These are phyloP conservation scores for Myiagra hebetior DNA, from an alignment of 2,113 vertebrate species.

Conservation along the genomic window DNA sequence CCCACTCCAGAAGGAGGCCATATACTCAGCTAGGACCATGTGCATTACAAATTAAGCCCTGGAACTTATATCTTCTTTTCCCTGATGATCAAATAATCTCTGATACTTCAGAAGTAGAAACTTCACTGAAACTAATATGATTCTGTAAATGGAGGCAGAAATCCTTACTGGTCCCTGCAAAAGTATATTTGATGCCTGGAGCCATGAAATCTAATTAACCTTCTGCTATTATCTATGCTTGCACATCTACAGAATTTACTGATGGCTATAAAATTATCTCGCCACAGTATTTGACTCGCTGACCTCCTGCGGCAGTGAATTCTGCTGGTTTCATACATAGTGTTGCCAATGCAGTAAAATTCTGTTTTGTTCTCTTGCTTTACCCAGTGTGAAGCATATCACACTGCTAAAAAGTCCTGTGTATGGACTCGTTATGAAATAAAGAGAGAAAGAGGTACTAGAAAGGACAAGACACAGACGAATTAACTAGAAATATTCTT, in stretches of 20 bases:
- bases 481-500: neutral
- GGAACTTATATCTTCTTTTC: neutral
- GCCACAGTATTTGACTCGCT: slow-evolving; percentile 48
- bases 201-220: slow-evolving; percentile 68
- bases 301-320: slow-evolving; percentile 34
- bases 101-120: neutral
- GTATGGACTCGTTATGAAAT: neutral
- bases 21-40: neutral
- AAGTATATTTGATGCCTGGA: slow-evolving; percentile 32
- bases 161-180: neutral
- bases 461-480: neutral
- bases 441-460: neutral
- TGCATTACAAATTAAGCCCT: neutral
- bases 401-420: neutral
- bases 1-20: neutral
- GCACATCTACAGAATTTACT: slow-evolving; percentile 61
- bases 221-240: slow-evolving; percentile 48
- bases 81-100: neutral
- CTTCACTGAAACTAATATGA: neutral
- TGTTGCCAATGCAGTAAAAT: slow-evolving; percentile 12
- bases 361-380: neutral
- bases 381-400: neutral
- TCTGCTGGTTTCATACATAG: neutral
- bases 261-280: slow-evolving; percentile 63
- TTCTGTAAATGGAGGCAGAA: slow-evolving; percentile 24